These are phyloP conservation scores for Thaumetopoea pityocampa DNA, from an alignment of 1,140 invertebrate species.

Conservation along the genomic window DNA sequence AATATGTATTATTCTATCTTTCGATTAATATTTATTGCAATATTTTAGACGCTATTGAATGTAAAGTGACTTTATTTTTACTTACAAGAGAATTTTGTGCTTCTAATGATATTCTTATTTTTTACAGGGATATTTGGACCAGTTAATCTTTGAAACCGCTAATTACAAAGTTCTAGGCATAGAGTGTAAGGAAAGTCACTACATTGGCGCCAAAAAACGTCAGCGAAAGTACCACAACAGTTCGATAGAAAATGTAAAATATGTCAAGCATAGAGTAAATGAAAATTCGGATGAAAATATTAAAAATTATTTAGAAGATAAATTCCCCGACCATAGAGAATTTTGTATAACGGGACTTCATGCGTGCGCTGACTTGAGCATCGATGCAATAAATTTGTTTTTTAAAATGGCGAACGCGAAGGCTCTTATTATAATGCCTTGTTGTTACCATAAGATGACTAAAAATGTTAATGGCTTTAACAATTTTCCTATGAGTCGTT, in stretches of 20 bases:
- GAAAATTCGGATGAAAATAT: constrained; percentile 70
- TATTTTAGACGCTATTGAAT: no score
- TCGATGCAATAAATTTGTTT: constrained; percentile 84
- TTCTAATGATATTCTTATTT: not conserved
- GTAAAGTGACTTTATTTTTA: no score
- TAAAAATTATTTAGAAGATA: constrained; percentile 56
- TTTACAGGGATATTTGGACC: constrained; percentile 84
- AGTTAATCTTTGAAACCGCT: constrained; percentile 80
- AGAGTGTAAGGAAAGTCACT: constrained; percentile 80
- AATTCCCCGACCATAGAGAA: constrained; percentile 34
- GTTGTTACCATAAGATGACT: constrained; percentile 89
- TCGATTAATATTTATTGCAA: no score
- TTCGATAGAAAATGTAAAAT: constrained; percentile 76
- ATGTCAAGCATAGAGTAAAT: constrained; percentile 76
- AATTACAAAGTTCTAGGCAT: constrained; percentile 83
- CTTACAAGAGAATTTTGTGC: not conserved
- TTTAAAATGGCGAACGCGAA: constrained; percentile 77
- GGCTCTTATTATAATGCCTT: constrained; percentile 84
- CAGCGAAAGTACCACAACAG: constrained; percentile 77
- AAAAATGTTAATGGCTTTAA: constrained; percentile 56
- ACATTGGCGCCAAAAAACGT: constrained; percentile 79
- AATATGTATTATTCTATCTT: no score
- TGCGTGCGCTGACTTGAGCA: constrained; percentile 89
- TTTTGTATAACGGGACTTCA: constrained; percentile 79
- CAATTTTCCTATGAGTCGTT: constrained; percentile 80